Evolutionary conservation across 2,797 vertebrate species (phyloP).

Genomic region (Danio kyathit): DNA sequence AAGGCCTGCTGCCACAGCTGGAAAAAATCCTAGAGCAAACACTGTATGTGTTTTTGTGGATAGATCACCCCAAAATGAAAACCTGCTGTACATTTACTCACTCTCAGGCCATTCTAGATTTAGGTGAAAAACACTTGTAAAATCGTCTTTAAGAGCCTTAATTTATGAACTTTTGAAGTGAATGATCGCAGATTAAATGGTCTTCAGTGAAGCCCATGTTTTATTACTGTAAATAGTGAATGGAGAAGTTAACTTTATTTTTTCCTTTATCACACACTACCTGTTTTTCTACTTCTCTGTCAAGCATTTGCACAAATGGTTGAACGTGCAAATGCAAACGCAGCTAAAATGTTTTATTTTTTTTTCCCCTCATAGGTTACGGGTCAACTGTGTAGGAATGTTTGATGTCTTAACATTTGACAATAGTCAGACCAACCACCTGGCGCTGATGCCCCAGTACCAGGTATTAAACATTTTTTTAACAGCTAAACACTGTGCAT

Average conservation of each 20-base stretch:
- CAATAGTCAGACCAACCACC: slow-evolving; percentile 97
- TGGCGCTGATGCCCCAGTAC: slow-evolving; percentile 97
- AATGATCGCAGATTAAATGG: not conserved
- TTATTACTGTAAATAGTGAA: slow-evolving; percentile 1
- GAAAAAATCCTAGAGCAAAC: no score
- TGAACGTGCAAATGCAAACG: not conserved
- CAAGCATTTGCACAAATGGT: not conserved
- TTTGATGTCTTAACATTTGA: slow-evolving; percentile 99
- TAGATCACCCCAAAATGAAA: no score
- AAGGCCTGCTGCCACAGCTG: no score
- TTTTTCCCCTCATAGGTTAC: slow-evolving; percentile 76
- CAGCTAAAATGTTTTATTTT: slow-evolving; percentile 26
- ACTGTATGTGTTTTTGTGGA: not conserved
- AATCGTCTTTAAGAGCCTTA: not conserved
- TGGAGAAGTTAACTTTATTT: slow-evolving; percentile 22
- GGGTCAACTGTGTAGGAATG: slow-evolving; percentile 94
- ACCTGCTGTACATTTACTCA: no score
- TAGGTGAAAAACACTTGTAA: not conserved
- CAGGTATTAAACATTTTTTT: slow-evolving; percentile 72
- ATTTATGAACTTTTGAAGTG: not conserved
- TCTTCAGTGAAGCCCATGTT: not conserved
- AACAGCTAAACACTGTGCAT: not conserved
- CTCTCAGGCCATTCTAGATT: no score
- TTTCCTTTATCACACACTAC: slow-evolving; percentile 16
- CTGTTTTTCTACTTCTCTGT: not conserved